phyloP scores from a whole-genome alignment of 2,797 vertebrate species.

The Agapornis canus region DNA sequence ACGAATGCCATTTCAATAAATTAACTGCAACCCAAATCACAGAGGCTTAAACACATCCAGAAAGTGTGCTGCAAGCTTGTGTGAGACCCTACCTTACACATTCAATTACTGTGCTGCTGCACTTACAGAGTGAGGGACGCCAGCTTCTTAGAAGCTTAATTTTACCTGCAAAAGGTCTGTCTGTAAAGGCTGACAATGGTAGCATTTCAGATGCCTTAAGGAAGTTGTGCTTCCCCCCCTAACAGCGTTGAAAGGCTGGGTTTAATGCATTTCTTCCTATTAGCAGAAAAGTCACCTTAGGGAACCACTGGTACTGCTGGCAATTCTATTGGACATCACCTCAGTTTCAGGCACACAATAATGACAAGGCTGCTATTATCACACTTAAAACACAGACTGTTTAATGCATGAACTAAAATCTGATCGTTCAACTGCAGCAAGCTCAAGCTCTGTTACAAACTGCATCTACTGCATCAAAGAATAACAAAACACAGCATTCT shows the following conservation, averaged over 20 bases:
- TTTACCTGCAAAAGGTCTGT: background rate
- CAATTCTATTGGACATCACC: background rate
- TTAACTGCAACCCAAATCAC: background rate
- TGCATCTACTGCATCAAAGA: background rate
- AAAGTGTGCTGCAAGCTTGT: background rate
- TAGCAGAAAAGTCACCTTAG: background rate
- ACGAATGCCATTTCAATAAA: background rate
- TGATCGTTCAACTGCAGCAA: rapidly evolving
- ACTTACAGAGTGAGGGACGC: background rate
- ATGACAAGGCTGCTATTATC: background rate
- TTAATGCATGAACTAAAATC: background rate
- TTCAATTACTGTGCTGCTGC: background rate
- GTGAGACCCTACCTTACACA: background rate
- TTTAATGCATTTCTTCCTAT: background rate
- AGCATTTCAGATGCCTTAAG: background rate
- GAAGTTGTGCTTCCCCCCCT: background rate
- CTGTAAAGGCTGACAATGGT: background rate
- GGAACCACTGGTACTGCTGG: background rate
- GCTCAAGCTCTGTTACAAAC: background rate
- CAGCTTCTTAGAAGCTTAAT: background rate
- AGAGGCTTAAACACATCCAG: background rate
- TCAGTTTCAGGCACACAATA: background rate
- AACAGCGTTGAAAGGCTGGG: background rate
- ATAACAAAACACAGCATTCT: background rate
- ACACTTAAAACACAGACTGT: background rate